Percentiles rank a stretch among this genome's conserved stretches.
Evolutionary conservation across 2,888 invertebrate species (phyloP).

Genomic region (Habroteleia sp.): DNA sequence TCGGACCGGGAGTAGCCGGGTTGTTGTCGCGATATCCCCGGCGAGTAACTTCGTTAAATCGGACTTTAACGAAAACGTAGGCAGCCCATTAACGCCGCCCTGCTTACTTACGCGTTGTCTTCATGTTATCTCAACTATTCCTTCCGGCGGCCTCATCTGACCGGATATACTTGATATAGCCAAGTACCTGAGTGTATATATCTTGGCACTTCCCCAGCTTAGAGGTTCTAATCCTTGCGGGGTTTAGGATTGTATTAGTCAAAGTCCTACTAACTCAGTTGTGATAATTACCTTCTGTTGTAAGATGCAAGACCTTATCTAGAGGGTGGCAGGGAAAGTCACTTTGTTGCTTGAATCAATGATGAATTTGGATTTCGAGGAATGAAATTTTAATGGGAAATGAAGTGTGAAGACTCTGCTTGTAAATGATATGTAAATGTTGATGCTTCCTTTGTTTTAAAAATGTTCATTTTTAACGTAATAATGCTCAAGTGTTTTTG

Average conservation of each 20-base stretch:
- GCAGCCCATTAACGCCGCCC: conserved; percentile 63
- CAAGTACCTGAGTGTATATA: conserved; percentile 70
- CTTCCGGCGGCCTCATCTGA: conserved; percentile 77
- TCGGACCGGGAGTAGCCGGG: conserved; percentile 47
- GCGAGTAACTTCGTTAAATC: conserved; percentile 65
- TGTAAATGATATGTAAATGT: no score
- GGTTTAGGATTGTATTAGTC: conserved; percentile 70
- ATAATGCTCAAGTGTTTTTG: no score
- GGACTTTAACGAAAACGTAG: conserved; percentile 71
- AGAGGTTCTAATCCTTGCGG: conserved; percentile 76
- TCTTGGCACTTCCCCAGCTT: conserved; percentile 67
- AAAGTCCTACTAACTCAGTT: conserved; percentile 65
- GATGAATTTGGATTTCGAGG: conserved; percentile 7
- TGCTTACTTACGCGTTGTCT: conserved; percentile 61
- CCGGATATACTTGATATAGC: conserved; percentile 78
- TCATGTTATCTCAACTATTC: conserved; percentile 74
- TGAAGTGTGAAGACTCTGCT: no score
- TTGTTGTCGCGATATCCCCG: conserved; percentile 58
- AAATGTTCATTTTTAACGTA: no score
- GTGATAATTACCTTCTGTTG: conserved; percentile 55
- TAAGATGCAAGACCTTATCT: conserved; percentile 51
- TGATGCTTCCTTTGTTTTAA: no score
- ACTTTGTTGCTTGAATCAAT: conserved; percentile 27
- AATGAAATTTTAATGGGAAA: conserved; percentile 12
- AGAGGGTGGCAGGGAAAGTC: not conserved